phyloP scores from a whole-genome alignment of 2,888 invertebrate species.

The Pachydiplax longipennis region DNA sequence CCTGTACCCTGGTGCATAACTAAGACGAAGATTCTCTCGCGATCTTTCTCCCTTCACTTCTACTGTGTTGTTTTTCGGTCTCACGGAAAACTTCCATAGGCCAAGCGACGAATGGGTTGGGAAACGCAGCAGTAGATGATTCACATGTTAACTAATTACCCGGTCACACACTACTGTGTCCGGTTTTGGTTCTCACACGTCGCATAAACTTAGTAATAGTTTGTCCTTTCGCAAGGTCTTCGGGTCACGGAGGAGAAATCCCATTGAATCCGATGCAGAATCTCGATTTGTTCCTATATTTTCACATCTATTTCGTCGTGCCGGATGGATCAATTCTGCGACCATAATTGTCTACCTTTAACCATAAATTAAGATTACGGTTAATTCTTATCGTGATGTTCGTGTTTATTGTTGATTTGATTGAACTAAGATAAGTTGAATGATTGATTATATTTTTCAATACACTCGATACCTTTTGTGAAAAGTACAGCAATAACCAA shows the following conservation, averaged over 20 bases:
- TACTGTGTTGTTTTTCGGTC: not conserved
- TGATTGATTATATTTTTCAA: too few species aligned
- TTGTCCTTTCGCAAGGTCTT: not conserved
- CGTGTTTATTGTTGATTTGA: too few species aligned
- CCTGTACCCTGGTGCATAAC: too few species aligned
- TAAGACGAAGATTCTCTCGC: not conserved
- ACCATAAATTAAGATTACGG: too few species aligned
- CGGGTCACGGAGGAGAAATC: not conserved
- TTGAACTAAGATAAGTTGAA: too few species aligned
- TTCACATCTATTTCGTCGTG: not conserved
- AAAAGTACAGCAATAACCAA: too few species aligned
- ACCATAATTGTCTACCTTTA: too few species aligned
- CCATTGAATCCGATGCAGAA: not conserved
- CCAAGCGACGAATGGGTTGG: not conserved
- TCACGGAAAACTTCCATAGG: not conserved
- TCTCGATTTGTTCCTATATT: not conserved
- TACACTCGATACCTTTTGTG: too few species aligned
- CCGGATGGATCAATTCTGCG: too few species aligned
- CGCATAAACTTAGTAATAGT: too few species aligned
- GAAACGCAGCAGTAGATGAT: not conserved
- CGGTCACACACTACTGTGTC: not conserved
- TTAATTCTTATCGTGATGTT: too few species aligned
- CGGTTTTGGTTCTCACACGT: not conserved
- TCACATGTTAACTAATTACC: not conserved
- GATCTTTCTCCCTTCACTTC: not conserved